Evolutionary conservation across 53 echinoderm and acorn worm genomes (phyloP), one percentile per base, ranked within the genome.

Genomic region (Zoroaster sp.): DNA sequence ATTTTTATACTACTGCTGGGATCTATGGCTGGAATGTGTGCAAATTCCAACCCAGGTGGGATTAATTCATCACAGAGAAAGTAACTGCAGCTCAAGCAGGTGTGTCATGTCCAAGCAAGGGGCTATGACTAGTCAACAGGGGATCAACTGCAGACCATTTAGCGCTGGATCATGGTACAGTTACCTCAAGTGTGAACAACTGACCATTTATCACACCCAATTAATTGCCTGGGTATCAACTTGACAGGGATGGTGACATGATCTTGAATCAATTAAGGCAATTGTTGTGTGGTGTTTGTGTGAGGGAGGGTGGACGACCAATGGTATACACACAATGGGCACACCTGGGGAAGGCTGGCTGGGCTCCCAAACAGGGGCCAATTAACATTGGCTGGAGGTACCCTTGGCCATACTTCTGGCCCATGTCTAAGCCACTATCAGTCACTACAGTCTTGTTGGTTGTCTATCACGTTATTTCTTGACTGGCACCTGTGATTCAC

Each of bases 191-290:
- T 53, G 78, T 37, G 78, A 74, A 76, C 52, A 55, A 32, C 78
- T 78, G 42, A 39, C 13, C 25, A 67, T 66, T 65, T 81, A 40
- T 81, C 81, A 81, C 81, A 81, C 81, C 67, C 81, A 40, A 66
- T 66, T 81, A 81, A 59, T 67, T 40, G 66, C 17, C 66, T 31
- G 31, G 81, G 81, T 67, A 66, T 41, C 66, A 66, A 39, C 18
- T 66, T 81, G 67, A 66, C 79, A 79, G 37, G 40, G 18, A 36
- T 4, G 49, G 17, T 51, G 32, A 43, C 67, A 67, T 81, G 67
- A 66, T 81, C 81, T 81, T 81, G 81, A 81, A 81, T 31, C 81
- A 65, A 81, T 36, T 66, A 65, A 81, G 18, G 81, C 25, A 28
- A 8, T 81, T 40, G 23, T 81, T 67, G 40, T 10, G 67, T 81